phyloP scores from a whole-genome alignment of 1,140 invertebrate species.

The Papilio machaon region DNA sequence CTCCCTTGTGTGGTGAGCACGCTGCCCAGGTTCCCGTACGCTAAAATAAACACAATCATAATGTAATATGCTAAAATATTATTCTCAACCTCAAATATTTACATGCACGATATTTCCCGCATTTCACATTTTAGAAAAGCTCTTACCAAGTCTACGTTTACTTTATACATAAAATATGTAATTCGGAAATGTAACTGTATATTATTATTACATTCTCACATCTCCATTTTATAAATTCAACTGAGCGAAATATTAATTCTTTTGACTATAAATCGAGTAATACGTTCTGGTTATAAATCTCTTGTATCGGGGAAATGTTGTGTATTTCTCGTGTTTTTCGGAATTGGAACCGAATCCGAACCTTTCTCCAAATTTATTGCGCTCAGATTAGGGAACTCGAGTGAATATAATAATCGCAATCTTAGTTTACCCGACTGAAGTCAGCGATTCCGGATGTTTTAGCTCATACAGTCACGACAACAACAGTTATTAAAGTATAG shows the following conservation, averaged over 20 bases:
- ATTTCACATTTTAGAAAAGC: constrained; percentile 15
- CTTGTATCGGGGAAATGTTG: constrained; percentile 22
- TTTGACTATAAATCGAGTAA: not conserved
- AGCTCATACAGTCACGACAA: not conserved
- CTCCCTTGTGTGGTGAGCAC: constrained; percentile 93
- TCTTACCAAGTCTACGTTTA: not conserved
- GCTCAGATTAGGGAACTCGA: constrained; percentile 1
- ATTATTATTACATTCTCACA: not conserved
- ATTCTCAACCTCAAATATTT: constrained; percentile 27
- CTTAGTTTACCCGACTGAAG: constrained; percentile 5
- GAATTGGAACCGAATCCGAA: not conserved
- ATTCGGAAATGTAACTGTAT: not conserved
- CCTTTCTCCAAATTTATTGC: constrained; percentile 25
- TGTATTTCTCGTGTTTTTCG: constrained; percentile 19
- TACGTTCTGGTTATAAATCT: constrained; percentile 13
- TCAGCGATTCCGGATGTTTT: constrained; percentile 8
- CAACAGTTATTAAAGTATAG: not conserved
- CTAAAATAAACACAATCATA: constrained; percentile 83
- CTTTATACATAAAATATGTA: not conserved
- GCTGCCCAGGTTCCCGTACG: constrained; percentile 96
- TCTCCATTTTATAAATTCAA: not conserved
- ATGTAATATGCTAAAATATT: constrained; percentile 38
- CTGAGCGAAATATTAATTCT: constrained; percentile 13
- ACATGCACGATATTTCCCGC: not conserved
- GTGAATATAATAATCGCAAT: constrained; percentile 27